phyloP scores from a whole-genome alignment of 2,888 invertebrate genomes.

The Mesoligia furuncula region DNA sequence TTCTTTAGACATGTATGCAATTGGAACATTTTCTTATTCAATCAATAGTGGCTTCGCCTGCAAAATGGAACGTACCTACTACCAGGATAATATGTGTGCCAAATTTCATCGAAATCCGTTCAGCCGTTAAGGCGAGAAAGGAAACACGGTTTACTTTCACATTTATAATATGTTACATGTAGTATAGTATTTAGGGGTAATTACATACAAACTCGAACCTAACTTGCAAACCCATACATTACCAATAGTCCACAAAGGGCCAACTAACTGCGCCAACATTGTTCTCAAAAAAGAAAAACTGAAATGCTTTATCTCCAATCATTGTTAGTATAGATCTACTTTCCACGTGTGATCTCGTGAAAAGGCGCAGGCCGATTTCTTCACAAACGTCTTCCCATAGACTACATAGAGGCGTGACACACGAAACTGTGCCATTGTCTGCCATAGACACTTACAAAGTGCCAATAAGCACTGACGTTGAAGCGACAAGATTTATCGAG shows the following conservation, averaged over 20 bases:
- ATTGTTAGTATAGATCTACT: conserved; percentile 62
- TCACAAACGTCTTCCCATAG: conserved; percentile 75
- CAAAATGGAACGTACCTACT: too few relatives aligned
- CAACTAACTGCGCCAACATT: conserved; percentile 22
- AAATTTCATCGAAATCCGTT: not conserved
- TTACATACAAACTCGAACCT: not conserved
- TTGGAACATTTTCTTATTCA: too few relatives aligned
- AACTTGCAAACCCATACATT: not conserved
- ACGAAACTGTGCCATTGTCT: conserved; percentile 61
- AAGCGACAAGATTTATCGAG: conserved; percentile 37
- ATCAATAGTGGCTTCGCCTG: too few relatives aligned
- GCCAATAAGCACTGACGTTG: conserved; percentile 24
- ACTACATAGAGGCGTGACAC: conserved; percentile 56
- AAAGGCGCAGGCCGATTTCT: conserved; percentile 74
- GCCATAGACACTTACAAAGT: conserved; percentile 43
- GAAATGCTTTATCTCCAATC: conserved; percentile 36
- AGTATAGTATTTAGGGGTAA: not conserved
- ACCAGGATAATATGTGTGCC: too few relatives aligned
- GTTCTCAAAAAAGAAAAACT: conserved; percentile 36
- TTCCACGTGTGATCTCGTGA: conserved; percentile 64
- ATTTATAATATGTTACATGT: too few relatives aligned
- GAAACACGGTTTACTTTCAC: not conserved
- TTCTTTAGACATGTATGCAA: too few relatives aligned
- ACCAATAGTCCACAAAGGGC: conserved; percentile 2
- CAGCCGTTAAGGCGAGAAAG: not conserved